Conservation (phyloP, 2,113 vertebrate species). For the Cisticola juncidis region DNA sequence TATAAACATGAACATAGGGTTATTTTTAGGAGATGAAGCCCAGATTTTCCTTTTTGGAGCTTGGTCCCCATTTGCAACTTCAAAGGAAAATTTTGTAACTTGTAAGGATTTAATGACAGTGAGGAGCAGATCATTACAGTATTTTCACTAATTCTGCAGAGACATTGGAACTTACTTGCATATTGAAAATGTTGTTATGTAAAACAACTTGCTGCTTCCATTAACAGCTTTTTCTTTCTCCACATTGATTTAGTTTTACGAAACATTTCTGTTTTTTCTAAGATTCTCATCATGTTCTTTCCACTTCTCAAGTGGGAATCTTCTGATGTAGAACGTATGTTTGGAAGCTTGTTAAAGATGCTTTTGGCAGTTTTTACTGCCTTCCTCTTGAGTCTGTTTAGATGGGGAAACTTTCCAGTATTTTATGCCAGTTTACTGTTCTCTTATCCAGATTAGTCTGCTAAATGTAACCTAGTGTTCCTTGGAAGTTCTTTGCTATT, state of each 20-base stretch:
- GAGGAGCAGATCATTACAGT: not conserved
- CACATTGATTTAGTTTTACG: conserved; percentile 50
- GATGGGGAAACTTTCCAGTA: conserved; percentile 6
- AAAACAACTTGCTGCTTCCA: not conserved
- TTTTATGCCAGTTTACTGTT: conserved; percentile 4
- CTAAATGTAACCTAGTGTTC: conserved; percentile 14
- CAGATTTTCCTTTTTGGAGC: not conserved
- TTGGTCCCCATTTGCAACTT: not conserved
- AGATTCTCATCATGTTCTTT: conserved; percentile 1
- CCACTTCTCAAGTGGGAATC: conserved; percentile 21
- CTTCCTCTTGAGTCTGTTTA: conserved; percentile 1
- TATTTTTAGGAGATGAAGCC: conserved; percentile 14
- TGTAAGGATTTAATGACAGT: not conserved
- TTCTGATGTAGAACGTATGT: conserved; percentile 54
- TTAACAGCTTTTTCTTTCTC: conserved; percentile 14
- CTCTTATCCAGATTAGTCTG: not conserved
- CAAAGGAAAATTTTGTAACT: conserved; percentile 9
- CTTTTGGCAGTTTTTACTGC: not conserved
- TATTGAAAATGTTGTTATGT: conserved; percentile 7
- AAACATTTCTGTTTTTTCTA: conserved; percentile 5
- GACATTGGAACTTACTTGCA: not conserved
- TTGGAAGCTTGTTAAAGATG: conserved; percentile 50
- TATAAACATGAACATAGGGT: not conserved
- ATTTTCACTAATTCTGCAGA: not conserved
- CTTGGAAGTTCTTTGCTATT: conserved; percentile 1